Conservation (phyloP, 2,888 invertebrate genomes). For the Eulithis prunata region DNA sequence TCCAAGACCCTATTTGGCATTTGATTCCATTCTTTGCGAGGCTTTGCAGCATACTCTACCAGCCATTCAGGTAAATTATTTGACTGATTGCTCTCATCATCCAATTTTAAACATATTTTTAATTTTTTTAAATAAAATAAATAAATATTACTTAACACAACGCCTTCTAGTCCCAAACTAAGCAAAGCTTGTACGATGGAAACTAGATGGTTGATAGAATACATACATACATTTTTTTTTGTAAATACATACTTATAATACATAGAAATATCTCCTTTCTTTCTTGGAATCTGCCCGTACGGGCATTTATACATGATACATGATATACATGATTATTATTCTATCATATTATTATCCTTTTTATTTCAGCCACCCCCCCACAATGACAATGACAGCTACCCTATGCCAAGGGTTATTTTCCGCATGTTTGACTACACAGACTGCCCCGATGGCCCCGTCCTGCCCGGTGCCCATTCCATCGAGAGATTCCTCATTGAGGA, state of each 20-base stretch:
- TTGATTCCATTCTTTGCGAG: constrained; percentile 97
- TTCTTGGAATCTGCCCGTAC: too few species aligned
- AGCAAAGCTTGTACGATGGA: too few species aligned
- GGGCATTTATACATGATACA: too few species aligned
- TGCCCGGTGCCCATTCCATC: constrained; percentile 98
- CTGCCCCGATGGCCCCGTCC: constrained; percentile 95
- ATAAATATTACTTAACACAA: too few species aligned
- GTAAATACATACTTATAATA: too few species aligned
- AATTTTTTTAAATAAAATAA: too few species aligned
- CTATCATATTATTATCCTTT: background rate
- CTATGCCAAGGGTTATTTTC: constrained; percentile 97
- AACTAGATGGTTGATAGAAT: too few species aligned
- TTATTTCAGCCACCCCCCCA: constrained; percentile 92
- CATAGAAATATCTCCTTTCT: too few species aligned
- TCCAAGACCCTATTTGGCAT: constrained; percentile 96
- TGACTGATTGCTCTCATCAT: background rate
- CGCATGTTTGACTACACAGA: constrained; percentile 99
- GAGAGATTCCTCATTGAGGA: constrained; percentile 99
- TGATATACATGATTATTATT: background rate
- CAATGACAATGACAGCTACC: constrained; percentile 94
- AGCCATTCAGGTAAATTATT: constrained; percentile 83
- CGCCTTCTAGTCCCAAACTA: too few species aligned
- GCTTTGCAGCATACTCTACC: constrained; percentile 98
- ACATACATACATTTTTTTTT: too few species aligned
- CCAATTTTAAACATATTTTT: too few species aligned